phyloP scores from a whole-genome alignment of 2,888 invertebrate genomes.

The Syrphus vitripennis region DNA sequence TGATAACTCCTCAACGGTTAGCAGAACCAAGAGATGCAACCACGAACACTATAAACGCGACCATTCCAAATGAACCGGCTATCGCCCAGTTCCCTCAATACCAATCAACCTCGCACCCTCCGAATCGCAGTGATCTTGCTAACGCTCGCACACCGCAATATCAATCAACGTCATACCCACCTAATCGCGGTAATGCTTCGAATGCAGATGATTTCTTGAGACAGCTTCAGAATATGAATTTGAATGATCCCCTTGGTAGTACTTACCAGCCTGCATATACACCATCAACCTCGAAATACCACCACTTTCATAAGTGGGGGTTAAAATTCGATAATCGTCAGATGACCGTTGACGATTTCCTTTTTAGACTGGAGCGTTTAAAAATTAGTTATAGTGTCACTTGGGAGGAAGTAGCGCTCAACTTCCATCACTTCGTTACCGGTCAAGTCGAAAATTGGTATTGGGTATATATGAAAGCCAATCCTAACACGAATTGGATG shows the following conservation, averaged over 20 bases:
- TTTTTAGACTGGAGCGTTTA: background rate
- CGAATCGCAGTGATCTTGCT: background rate
- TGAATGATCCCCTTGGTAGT: too few relatives aligned
- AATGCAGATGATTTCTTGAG: background rate
- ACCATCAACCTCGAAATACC: too few relatives aligned
- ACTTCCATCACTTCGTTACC: too few relatives aligned
- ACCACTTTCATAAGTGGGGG: too few relatives aligned
- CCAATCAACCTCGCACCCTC: background rate
- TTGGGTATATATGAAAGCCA: background rate
- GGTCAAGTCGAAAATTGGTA: background rate
- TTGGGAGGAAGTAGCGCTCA: background rate
- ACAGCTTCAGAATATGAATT: background rate
- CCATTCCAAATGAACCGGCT: background rate
- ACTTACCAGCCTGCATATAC: too few relatives aligned
- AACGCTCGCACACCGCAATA: background rate
- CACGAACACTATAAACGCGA: too few relatives aligned
- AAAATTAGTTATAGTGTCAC: background rate
- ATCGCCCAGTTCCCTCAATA: background rate
- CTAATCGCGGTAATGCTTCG: background rate
- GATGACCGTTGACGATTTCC: background rate
- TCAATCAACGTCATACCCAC: background rate
- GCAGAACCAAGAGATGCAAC: too few relatives aligned
- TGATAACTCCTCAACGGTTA: too few relatives aligned
- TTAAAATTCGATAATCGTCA: too few relatives aligned
- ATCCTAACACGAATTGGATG: background rate